These are phyloP conservation scores for Esox niger DNA, from an alignment of 2,113 vertebrate genomes.

Conservation along the genomic window DNA sequence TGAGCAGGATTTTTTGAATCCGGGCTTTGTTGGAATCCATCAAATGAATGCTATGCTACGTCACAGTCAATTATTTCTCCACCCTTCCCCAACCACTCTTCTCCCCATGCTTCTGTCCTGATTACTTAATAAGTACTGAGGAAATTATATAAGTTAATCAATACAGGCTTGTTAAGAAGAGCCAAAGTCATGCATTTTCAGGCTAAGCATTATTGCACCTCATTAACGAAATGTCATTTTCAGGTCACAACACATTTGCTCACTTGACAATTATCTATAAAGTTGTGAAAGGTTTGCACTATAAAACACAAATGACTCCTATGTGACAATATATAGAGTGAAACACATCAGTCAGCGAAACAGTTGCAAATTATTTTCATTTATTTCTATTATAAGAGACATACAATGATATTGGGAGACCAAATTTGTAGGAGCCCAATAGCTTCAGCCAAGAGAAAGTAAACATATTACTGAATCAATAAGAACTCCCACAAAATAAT, in stretches of 20 bases:
- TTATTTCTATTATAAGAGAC: conserved; percentile 72
- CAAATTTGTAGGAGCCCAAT: conserved; percentile 60
- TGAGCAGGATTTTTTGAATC: background rate
- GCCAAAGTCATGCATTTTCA: conserved; percentile 4
- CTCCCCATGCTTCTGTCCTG: conserved; percentile 4
- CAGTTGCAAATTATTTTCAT: conserved; percentile 35
- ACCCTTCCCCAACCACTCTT: background rate
- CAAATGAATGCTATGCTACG: too few species aligned
- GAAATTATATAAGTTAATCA: conserved; percentile 57
- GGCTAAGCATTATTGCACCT: too few species aligned
- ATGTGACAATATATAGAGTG: background rate
- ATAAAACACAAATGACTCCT: too few species aligned
- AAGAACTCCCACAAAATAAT: conserved; percentile 52
- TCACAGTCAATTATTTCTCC: background rate
- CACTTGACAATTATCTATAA: too few species aligned
- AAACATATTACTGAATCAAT: conserved; percentile 56
- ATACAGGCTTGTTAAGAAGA: conserved; percentile 56
- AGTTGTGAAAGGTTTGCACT: too few species aligned
- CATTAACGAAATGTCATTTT: conserved; percentile 45
- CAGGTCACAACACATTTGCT: conserved; percentile 18
- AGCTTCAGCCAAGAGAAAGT: conserved; percentile 42
- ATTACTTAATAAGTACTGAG: conserved; percentile 52
- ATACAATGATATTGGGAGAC: conserved; percentile 66
- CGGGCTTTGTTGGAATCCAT: too few species aligned
- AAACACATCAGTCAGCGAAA: conserved; percentile 1